Evolutionary conservation across 2,797 vertebrate genomes (phyloP).

Genomic region (Gallinago stenura): DNA sequence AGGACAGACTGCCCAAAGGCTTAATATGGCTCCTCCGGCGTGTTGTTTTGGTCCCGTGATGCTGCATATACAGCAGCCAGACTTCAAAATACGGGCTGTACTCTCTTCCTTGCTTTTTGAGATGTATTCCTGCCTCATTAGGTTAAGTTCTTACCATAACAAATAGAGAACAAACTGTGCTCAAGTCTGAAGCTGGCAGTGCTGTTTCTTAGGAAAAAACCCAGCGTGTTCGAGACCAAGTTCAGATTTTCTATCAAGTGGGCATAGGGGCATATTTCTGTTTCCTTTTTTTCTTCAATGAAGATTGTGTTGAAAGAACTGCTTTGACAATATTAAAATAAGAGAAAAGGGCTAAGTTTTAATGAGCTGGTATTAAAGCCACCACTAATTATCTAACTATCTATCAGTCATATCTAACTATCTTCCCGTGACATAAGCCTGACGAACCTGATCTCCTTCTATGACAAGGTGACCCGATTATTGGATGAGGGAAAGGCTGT

Average conservation of each 20-base stretch:
- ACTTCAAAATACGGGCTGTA: neutral
- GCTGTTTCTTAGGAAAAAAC: neutral
- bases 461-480: too few relatives aligned
- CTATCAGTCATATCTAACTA: too few relatives aligned
- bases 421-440: too few relatives aligned
- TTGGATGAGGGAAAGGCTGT: too few relatives aligned
- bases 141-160: neutral
- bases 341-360: constrained; percentile 19
- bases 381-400: constrained; percentile 6
- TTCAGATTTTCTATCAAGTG: neutral
- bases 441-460: too few relatives aligned
- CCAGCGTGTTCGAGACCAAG: neutral
- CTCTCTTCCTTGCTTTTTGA: neutral
- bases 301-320: constrained; percentile 1
- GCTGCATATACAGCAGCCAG: neutral
- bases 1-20: neutral
- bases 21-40: neutral
- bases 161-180: constrained; percentile 17
- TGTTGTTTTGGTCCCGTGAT: neutral
- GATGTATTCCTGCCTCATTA: neutral
- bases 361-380: constrained; percentile 41
- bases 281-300: neutral
- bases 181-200: neutral
- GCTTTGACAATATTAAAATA: constrained; percentile 20
- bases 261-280: neutral